phyloP scores from a whole-genome alignment of 2,113 vertebrate genomes.

The Pangasianodon hypophthalmus region DNA sequence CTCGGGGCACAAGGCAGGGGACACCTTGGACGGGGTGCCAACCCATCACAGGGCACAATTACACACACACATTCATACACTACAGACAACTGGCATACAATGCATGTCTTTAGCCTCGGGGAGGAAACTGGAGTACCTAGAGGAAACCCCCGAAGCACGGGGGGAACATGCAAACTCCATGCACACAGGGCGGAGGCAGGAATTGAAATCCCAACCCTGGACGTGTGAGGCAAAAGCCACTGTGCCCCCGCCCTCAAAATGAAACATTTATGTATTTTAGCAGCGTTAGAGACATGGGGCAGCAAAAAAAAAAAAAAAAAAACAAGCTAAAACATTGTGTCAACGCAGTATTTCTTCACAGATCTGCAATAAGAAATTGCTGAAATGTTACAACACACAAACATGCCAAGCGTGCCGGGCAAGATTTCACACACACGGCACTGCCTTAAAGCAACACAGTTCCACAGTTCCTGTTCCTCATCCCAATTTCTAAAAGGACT shows the following conservation, averaged over 20 bases:
- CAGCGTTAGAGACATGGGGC: not conserved
- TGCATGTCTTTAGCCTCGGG: too few species aligned
- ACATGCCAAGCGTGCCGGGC: conserved; percentile 41
- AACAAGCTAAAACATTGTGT: not conserved
- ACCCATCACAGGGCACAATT: too few species aligned
- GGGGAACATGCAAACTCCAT: too few species aligned
- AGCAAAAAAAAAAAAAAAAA: not conserved
- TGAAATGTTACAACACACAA: conserved; percentile 10
- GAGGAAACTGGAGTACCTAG: too few species aligned
- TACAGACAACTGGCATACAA: too few species aligned
- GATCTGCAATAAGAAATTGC: not conserved
- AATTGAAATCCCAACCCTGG: too few species aligned
- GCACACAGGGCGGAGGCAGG: too few species aligned
- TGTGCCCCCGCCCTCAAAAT: not conserved
- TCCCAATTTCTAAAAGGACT: not conserved
- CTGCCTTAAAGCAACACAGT: conserved; percentile 14
- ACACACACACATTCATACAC: too few species aligned
- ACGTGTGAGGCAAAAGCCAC: too few species aligned
- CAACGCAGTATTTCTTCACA: not conserved
- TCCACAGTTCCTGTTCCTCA: not conserved
- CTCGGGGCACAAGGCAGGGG: too few species aligned
- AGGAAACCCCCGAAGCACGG: too few species aligned
- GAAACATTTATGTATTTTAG: not conserved
- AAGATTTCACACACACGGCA: conserved; percentile 28
- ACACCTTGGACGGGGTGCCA: too few species aligned